Evolutionary conservation across 2,888 invertebrate genomes (phyloP).

Genomic region (Drosophila picticornis): DNA sequence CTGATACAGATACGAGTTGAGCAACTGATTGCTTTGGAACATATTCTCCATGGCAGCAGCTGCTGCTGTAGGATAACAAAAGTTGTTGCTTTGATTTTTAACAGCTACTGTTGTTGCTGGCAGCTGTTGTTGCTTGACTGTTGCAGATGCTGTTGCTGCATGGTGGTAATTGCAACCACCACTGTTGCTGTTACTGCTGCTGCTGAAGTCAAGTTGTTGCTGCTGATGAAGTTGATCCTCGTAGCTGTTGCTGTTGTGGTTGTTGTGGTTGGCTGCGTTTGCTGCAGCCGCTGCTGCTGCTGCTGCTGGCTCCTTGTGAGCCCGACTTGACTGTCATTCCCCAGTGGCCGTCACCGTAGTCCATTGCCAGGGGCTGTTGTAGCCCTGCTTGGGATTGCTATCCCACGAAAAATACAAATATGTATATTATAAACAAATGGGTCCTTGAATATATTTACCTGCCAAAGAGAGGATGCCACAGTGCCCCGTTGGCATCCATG

Average conservation of each 20-base stretch:
- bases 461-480: slow-evolving; percentile 95
- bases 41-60: slow-evolving; percentile 68
- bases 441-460: slow-evolving; percentile 88
- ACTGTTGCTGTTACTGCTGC: slow-evolving; percentile 49
- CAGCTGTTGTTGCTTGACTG: slow-evolving; percentile 51
- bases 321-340: slow-evolving; percentile 87
- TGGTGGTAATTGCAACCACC: slow-evolving; percentile 32
- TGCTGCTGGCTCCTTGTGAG: slow-evolving; percentile 84
- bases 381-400: slow-evolving; percentile 84
- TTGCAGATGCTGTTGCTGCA: slow-evolving; percentile 41
- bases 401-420: background rate
- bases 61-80: slow-evolving; percentile 56
- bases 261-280: slow-evolving; percentile 39
- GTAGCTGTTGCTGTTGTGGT: slow-evolving; percentile 51
- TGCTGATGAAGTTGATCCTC: slow-evolving; percentile 48
- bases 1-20: slow-evolving; percentile 72
- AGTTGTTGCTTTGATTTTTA: slow-evolving; percentile 66
- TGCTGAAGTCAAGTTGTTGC: slow-evolving; percentile 56
- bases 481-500: slow-evolving; percentile 88
- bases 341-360: slow-evolving; percentile 87
- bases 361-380: slow-evolving; percentile 87
- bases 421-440: too few species aligned
- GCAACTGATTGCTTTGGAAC: slow-evolving; percentile 70
- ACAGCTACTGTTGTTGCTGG: slow-evolving; percentile 45
- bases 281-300: slow-evolving; percentile 70